A percentile compares a stretch with the other conserved stretches of the same genome.
phyloP scores from a whole-genome alignment of 2,113 vertebrate species.

The Prunella himalayana region DNA sequence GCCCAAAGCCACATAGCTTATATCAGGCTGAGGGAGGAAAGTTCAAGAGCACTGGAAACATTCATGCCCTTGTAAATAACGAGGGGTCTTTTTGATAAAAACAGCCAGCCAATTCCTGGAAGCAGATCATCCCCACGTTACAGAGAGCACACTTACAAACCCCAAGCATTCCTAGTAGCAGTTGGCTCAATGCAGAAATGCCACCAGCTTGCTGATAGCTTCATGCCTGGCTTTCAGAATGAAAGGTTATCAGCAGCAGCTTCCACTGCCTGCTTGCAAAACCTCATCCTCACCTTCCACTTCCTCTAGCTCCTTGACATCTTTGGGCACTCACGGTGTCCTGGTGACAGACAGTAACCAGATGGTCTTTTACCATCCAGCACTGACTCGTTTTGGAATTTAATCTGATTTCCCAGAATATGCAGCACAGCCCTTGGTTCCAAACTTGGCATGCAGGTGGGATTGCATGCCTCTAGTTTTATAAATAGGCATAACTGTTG shows the following conservation, averaged over 20 bases:
- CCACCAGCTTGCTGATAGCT: not conserved
- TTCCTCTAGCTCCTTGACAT: conserved; percentile 21
- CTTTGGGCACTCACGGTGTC: not conserved
- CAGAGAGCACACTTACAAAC: not conserved
- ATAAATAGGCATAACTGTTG: not conserved
- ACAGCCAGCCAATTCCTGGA: not conserved
- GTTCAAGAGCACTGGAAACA: not conserved
- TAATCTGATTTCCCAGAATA: conserved; percentile 59
- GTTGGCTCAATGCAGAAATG: not conserved
- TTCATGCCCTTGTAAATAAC: not conserved
- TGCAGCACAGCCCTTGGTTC: not conserved
- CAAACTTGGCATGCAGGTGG: conserved; percentile 29
- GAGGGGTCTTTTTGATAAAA: not conserved
- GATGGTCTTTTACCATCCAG: not conserved
- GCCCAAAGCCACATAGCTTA: not conserved
- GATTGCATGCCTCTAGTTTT: not conserved
- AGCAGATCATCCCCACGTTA: not conserved
- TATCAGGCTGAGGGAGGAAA: not conserved
- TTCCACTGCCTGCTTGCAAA: conserved; percentile 3
- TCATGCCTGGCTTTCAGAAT: not conserved
- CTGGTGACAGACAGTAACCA: conserved; percentile 50
- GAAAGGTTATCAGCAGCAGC: conserved; percentile 1
- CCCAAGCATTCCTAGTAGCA: not conserved
- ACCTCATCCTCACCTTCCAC: not conserved
- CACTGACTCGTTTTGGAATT: not conserved